A percentile compares a stretch with the other conserved stretches of the same genome.
Evolutionary conservation across 2,113 vertebrate genomes (phyloP).

Genomic region (Peucedramus taeniatus): DNA sequence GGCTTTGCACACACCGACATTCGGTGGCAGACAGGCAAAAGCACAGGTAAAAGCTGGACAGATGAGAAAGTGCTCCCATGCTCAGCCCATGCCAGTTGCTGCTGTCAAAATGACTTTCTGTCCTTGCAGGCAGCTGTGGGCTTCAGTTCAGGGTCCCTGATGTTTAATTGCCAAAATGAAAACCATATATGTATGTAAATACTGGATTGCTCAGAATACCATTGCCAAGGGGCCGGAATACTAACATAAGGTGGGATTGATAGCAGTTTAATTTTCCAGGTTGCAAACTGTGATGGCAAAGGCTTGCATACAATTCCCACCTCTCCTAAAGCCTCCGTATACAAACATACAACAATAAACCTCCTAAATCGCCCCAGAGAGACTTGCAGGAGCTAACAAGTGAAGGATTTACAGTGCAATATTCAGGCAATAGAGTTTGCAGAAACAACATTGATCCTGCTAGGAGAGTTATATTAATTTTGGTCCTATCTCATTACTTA

Average conservation of each 20-base stretch:
- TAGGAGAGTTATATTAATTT: background rate
- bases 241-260: background rate
- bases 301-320: background rate
- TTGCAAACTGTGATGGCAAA: background rate
- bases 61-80: background rate
- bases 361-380: background rate
- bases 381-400: background rate
- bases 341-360: background rate
- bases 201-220: background rate
- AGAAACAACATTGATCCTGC: background rate
- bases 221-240: background rate
- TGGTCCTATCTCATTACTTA: background rate
- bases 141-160: background rate
- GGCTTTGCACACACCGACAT: rapidly evolving
- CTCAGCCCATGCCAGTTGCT: rapidly evolving
- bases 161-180: background rate
- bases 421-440: background rate
- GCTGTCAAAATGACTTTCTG: background rate
- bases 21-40: background rate
- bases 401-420: background rate
- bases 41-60: background rate
- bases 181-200: background rate
- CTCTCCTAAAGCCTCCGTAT: background rate
- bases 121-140: background rate
- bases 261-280: background rate